Conservation (phyloP, 2,113 vertebrate species). For the Hystrix cristata region DNA sequence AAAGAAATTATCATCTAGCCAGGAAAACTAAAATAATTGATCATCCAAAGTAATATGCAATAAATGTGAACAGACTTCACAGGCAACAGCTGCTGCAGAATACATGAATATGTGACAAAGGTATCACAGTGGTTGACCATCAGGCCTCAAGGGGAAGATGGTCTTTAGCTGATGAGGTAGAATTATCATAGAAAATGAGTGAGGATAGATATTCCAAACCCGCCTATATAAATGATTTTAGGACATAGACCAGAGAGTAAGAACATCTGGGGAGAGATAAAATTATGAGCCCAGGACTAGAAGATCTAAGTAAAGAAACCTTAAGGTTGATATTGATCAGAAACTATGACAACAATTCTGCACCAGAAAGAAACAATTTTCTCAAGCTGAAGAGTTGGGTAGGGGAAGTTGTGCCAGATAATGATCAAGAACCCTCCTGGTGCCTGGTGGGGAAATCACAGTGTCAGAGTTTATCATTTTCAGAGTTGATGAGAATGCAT, state of each 20-base stretch:
- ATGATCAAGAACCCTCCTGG: background rate
- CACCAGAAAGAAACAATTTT: background rate
- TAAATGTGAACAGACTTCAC: background rate
- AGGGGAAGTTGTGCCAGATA: background rate
- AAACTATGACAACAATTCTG: background rate
- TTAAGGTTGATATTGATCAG: background rate
- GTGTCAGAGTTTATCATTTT: constrained; percentile 19
- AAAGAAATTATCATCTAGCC: background rate
- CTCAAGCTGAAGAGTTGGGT: background rate
- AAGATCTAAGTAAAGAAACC: background rate
- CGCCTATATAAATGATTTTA: background rate
- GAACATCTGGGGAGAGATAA: background rate
- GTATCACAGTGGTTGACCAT: background rate
- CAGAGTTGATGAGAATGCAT: constrained; percentile 6
- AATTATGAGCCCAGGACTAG: background rate
- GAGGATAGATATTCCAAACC: background rate
- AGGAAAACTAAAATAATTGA: background rate
- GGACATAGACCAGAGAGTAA: background rate
- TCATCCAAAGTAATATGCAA: background rate
- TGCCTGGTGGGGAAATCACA: background rate
- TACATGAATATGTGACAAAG: background rate
- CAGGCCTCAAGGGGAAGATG: background rate
- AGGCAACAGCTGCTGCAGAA: background rate
- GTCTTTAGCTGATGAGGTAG: background rate
- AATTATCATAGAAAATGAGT: background rate